Base-by-base conservation (phyloP, 2,113 vertebrate genomes). In the Clarias gariepinus region DNA sequence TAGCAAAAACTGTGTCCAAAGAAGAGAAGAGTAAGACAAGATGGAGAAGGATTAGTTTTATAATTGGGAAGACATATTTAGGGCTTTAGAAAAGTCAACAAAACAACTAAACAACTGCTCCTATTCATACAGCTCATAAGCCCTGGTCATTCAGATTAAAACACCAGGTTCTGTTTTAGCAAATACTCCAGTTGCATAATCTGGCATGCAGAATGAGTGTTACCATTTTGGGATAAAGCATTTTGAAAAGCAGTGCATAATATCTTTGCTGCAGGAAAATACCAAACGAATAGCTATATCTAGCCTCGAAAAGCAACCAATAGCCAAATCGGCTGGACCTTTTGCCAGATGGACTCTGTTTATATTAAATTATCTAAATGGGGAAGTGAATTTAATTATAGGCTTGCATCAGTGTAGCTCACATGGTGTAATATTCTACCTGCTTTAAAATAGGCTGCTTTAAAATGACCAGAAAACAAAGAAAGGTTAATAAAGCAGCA, bases 381-480 rank as follows among this genome's bases (percentile, higher is more conserved):
- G 74, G 28, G 30, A 85, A 85, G 71, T 78, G 60, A 78, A 53
- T 85, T 77, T 30, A 73, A 85, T 85, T 77, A 85, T 28, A 63
- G 73, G 36, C 41, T 53, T 85, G 25, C 36, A 53, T 85, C 71
- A 77, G n/a, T 78, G 58, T 61, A 77, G 33, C 58, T 53, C 18
- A 79, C 47, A 55, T 3, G 3, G 60, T 23, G 60, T 79, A 33
- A 19, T 78, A 52, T 66, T 78, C 79, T 52, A 57, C 52, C 23
- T n/a, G 19, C 83, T 53, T 3, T 64, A 30, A 52, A 16, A 4
- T 47, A 66, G 61, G 19, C 13, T 66, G 18, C 15, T 85, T 79
- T 55, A n/a, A 66, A 68, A 25, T 76, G n/a, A 57, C 16, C 52
- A 36, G 3, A 58, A 79, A 30, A 21, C 53, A 2, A 16, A 58